Evolutionary conservation across 2,888 invertebrate species (phyloP).

Genomic region (Kryphioiulus occultus): DNA sequence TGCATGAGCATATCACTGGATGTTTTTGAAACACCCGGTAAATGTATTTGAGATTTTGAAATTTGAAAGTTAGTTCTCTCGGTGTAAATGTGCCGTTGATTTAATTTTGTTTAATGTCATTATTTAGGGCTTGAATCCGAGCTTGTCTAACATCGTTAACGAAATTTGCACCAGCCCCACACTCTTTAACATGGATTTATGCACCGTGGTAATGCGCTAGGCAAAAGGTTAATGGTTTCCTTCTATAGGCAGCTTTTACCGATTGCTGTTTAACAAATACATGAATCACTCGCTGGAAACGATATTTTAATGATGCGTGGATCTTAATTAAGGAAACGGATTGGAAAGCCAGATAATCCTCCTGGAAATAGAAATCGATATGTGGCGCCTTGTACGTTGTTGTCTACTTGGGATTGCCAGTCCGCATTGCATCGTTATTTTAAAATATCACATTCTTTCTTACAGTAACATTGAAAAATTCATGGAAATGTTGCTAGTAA

Average conservation of each 20-base stretch:
- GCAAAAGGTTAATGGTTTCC: constrained; percentile 14
- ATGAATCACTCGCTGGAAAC: neutral
- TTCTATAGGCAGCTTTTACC: neutral
- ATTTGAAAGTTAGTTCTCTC: too few species aligned
- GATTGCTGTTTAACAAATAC: constrained; percentile 25
- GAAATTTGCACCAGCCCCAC: neutral
- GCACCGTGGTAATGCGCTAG: neutral
- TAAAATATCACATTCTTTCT: neutral
- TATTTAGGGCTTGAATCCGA: neutral
- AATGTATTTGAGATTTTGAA: too few species aligned
- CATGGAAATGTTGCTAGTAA: neutral
- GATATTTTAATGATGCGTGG: constrained; percentile 25
- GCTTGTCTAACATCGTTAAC: constrained; percentile 14
- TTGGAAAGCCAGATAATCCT: constrained; percentile 22
- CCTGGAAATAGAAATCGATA: constrained; percentile 7
- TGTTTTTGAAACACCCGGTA: too few species aligned
- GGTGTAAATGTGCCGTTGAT: neutral
- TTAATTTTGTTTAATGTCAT: neutral
- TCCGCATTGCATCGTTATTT: neutral
- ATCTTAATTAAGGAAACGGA: constrained; percentile 18
- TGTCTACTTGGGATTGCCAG: neutral
- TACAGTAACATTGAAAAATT: neutral
- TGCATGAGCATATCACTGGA: too few species aligned
- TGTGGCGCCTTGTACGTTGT: neutral
- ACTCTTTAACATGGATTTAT: neutral